Conservation (phyloP, 2,888 invertebrate species). For the Drosophila affinis region DNA sequence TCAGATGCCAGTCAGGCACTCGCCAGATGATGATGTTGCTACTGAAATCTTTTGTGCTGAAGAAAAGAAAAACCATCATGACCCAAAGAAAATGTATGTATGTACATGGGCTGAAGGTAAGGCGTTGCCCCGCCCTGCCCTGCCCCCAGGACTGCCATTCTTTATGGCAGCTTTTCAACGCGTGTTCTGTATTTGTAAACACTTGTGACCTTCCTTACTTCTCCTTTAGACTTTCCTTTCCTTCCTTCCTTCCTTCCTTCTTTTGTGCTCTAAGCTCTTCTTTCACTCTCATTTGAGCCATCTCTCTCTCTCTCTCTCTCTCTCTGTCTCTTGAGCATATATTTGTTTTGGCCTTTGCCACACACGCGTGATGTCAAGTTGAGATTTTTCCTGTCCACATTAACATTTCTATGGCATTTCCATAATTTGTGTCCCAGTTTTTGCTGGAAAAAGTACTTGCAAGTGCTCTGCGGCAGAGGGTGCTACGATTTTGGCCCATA, state of each 20-base stretch:
- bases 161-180: constrained; percentile 62
- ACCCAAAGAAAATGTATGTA: constrained; percentile 16
- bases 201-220: constrained; percentile 42
- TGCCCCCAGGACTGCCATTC: neutral
- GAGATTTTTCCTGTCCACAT: constrained; percentile 35
- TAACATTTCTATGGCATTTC: constrained; percentile 54
- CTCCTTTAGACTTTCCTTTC: constrained; percentile 4
- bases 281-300: neutral
- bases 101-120: constrained; percentile 29
- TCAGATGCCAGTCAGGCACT: constrained; percentile 65
- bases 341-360: constrained; percentile 43
- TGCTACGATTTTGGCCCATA: neutral
- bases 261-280: neutral
- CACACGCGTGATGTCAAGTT: constrained; percentile 16
- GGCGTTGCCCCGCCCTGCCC: constrained; percentile 12
- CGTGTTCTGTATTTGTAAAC: constrained; percentile 73
- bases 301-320: neutral
- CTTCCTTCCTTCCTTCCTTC: neutral
- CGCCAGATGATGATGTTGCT: constrained; percentile 23
- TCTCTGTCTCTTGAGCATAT: constrained; percentile 27
- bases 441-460: neutral
- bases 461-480: neutral
- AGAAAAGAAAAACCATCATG: constrained; percentile 66
- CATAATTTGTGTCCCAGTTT: constrained; percentile 48
- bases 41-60: constrained; percentile 41